phyloP scores from a whole-genome alignment of 2,113 vertebrate genomes.

The Emydura subglobosa region DNA sequence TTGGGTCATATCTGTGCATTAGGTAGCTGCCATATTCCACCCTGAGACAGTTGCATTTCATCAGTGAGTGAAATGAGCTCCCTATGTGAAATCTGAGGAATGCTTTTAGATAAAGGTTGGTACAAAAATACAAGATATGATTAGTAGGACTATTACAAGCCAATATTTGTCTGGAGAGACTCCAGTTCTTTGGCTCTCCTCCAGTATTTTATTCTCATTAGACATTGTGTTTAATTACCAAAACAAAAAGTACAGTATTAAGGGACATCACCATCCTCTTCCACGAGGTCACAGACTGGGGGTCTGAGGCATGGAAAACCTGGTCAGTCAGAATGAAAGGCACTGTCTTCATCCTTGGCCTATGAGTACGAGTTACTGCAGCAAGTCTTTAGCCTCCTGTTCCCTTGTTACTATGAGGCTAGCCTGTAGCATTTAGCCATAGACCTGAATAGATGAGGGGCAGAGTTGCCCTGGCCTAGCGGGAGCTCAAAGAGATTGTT shows the following conservation, averaged over 20 bases:
- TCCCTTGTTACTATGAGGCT: neutral
- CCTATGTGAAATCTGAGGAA: neutral
- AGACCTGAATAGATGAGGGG: neutral
- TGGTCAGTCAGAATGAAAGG: neutral
- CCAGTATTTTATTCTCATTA: constrained; percentile 24
- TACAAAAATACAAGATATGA: constrained; percentile 4
- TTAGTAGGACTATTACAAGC: constrained; percentile 26
- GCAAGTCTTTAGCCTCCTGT: neutral
- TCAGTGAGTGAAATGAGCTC: neutral
- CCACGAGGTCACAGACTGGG: neutral
- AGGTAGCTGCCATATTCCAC: constrained; percentile 36
- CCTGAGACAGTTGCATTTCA: constrained; percentile 6
- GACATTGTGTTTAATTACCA: constrained; percentile 4
- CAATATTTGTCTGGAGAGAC: constrained; percentile 42
- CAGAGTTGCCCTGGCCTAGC: neutral
- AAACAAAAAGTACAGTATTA: constrained; percentile 28
- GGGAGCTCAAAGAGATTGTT: neutral
- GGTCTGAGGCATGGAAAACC: neutral
- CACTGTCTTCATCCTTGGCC: neutral
- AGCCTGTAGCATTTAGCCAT: neutral
- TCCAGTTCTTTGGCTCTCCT: constrained; percentile 33
- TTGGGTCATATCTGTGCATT: constrained; percentile 38
- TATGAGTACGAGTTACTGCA: neutral
- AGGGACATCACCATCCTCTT: neutral
- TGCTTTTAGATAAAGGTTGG: neutral